Percentiles rank a stretch among this genome's conserved stretches.
These are phyloP conservation scores for Acanthaster planci DNA, from an alignment of 35 echinoderm and acorn worm genomes.

Conservation along the genomic window DNA sequence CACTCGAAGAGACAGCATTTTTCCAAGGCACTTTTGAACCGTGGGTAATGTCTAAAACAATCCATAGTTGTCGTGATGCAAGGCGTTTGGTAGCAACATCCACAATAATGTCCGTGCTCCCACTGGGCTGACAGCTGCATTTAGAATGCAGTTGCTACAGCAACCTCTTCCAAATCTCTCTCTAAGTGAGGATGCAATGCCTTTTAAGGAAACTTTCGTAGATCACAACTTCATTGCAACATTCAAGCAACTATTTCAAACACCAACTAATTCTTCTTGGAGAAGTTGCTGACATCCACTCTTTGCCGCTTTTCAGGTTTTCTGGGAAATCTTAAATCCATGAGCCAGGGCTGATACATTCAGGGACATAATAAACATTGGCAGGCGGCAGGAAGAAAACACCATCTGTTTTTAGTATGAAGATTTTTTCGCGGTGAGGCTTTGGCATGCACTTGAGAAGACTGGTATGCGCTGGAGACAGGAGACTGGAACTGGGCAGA, in stretches of 20 bases:
- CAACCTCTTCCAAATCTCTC: constrained; percentile 10
- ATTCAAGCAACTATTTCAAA: too few relatives aligned
- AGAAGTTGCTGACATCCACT: too few relatives aligned
- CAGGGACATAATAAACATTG: too few relatives aligned
- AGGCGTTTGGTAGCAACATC: background rate
- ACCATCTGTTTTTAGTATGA: too few relatives aligned
- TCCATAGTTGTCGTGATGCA: constrained; percentile 8
- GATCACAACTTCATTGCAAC: too few relatives aligned
- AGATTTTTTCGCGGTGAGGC: background rate
- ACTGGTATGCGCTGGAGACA: background rate
- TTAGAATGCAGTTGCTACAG: background rate
- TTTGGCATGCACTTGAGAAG: background rate
- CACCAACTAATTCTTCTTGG: too few relatives aligned
- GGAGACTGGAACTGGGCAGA: background rate
- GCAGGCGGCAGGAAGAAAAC: too few relatives aligned
- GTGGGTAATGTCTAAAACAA: background rate
- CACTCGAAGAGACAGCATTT: background rate
- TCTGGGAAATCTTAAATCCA: too few relatives aligned
- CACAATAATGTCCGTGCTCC: background rate
- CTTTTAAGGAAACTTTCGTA: too few relatives aligned
- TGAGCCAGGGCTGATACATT: too few relatives aligned
- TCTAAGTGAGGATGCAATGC: background rate
- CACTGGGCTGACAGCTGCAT: constrained; percentile 1
- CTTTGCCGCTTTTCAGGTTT: too few relatives aligned
- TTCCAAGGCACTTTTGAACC: constrained; percentile 3